phyloP scores from a whole-genome alignment of 1,140 invertebrate genomes.

The Antheraea mylitta region DNA sequence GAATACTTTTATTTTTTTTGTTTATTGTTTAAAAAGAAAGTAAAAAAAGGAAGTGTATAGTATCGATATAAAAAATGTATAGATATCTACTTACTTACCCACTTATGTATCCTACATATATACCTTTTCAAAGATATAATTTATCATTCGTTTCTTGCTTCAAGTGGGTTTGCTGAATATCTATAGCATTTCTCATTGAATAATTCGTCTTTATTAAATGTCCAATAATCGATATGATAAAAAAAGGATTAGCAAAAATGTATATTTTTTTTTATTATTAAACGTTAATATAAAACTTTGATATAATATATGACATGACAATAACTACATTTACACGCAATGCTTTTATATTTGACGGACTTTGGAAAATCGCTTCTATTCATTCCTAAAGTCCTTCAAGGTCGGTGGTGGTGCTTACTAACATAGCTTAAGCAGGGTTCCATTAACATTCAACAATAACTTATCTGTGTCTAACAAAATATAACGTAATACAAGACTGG shows the following conservation, averaged over 20 bases:
- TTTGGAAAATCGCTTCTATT: neutral
- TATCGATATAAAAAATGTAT: neutral
- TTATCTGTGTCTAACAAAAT: constrained; percentile 4
- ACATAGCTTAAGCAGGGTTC: constrained; percentile 7
- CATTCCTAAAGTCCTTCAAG: neutral
- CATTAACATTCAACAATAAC: constrained; percentile 3
- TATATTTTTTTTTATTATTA: neutral
- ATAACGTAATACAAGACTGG: neutral
- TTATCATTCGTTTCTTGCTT: neutral
- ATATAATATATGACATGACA: neutral
- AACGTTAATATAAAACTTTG: neutral
- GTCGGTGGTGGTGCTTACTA: constrained; percentile 2
- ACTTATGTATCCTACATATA: neutral
- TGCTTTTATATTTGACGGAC: neutral
- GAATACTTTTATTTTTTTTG: no score
- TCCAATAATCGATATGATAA: constrained; percentile 2
- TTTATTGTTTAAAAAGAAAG: no score
- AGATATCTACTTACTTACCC: no score
- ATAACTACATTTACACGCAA: neutral
- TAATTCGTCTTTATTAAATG: neutral
- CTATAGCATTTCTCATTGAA: neutral
- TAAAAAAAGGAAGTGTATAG: no score
- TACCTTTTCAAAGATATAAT: neutral
- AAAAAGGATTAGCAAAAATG: neutral
- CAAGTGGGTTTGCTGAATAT: neutral